Base-by-base conservation (phyloP, 2,888 invertebrate species). In the Sialis lutaria region DNA sequence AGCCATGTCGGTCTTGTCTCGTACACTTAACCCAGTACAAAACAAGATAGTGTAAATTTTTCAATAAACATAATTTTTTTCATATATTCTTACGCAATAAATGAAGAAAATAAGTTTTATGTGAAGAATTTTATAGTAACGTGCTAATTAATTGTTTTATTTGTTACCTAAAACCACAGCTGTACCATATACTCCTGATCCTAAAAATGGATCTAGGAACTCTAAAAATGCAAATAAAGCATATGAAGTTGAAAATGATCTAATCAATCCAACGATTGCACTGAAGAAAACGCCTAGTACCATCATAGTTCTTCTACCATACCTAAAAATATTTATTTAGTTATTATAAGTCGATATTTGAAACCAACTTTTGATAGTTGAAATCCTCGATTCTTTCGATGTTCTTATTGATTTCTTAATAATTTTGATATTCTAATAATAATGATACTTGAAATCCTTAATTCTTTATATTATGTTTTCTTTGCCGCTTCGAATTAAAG, bases 121-220 rank as follows among this genome's bases (percentile, higher is more conserved):
- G n/a, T n/a, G n/a, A n/a, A n/a, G n/a, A n/a, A n/a, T n/a, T n/a
- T n/a, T n/a, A n/a, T n/a, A n/a, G n/a, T n/a, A 4, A 9, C 12
- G 9, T 42, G 4, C 22, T 22, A 22, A 4, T 22, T 22, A n/a
- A n/a, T n/a, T 22, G 4, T 22, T 22, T 22, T 22, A 22, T 22
- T 22, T 10, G 8, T 37, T 45, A 75, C 83, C 83, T 50, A 82
- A 64, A 55, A 87, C 78, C 58, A 82, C 84, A 48, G 78, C 78
- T 1, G 81, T 77, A 4, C 79, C 77, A 57, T 76, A 86, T 8
- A 81, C 74, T 0, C 83, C 82, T 22, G 82, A 75, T 0, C 79
- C 78, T 13, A 79, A 67, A 1, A 75, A 62, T 0, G 84, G 79
- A 58, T 84, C 85, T 3, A 84, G 56, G 47, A 85, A 77, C 61